Base-by-base conservation (phyloP, 53 echinoderm and acorn worm species). In the Hippasteria phrygiana region DNA sequence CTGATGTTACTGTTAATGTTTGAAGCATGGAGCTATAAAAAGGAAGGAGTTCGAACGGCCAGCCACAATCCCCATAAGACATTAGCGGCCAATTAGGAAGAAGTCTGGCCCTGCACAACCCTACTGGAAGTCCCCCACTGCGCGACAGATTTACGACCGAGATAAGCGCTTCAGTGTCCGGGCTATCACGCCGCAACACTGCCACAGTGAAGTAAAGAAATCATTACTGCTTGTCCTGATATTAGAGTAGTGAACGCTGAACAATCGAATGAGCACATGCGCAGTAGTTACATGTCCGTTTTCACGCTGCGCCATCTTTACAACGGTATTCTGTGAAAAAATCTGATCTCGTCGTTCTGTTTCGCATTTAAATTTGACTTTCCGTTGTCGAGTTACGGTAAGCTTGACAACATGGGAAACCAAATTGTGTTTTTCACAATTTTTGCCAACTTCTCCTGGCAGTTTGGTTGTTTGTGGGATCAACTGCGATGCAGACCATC, bases 1-100 rank as follows among this genome's bases (percentile, higher is more conserved):
- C n/a, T n/a, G n/a, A n/a, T n/a, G n/a, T n/a, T n/a, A n/a, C n/a
- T n/a, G n/a, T n/a, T n/a, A n/a, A n/a, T n/a, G n/a, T n/a, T n/a
- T n/a, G n/a, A 28, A 67, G 34, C 69, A 67, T 67, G 36, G 34
- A 67, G 69, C 69, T 33, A 34, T 67, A 36, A 43, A 73, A 43
- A 73, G 40, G 43, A 43, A 73, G 26, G 73, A 34, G 36, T 67
- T 67, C 69, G 36, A 67, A 67, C 34, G 69, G 37, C 69, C 69
- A 0, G 69, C 69, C 69, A 33, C n/a, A 67, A 67, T 67, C 69
- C 14, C 69, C 69, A 11, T 35, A 36, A 35, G 16, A 67, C 35
- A 67, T 67, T 36, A 67, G 35, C 69, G 12, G 37, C 69, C 69
- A 67, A 67, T 67, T 67, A 3, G 1, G 37, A 26, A 35, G 34